Evolutionary conservation across 2,888 invertebrate genomes (phyloP).

Genomic region (Eilema caniola): DNA sequence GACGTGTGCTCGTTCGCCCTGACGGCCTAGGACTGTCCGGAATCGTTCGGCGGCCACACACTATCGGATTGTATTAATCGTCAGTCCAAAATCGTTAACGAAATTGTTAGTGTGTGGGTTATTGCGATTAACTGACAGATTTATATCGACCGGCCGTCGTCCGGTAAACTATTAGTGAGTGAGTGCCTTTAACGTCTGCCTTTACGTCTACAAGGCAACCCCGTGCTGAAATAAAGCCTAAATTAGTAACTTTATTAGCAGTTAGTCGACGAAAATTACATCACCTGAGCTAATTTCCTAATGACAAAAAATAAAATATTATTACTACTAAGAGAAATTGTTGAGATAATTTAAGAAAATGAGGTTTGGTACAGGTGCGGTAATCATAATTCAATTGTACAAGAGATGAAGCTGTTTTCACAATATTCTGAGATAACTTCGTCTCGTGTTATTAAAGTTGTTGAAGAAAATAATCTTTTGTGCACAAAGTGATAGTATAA

Average conservation of each 20-base stretch:
- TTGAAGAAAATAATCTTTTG: background rate
- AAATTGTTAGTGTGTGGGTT: no score
- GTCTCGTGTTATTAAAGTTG: background rate
- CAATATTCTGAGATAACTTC: background rate
- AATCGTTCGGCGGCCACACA: no score
- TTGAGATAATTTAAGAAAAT: conserved; percentile 15
- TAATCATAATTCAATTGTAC: conserved; percentile 18
- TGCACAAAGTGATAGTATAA: background rate
- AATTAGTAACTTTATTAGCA: conserved; percentile 5
- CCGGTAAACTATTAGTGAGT: no score
- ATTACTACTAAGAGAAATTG: background rate
- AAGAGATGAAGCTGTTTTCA: conserved; percentile 12
- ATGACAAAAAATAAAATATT: conserved; percentile 13
- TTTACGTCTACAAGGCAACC: background rate
- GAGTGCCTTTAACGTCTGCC: background rate
- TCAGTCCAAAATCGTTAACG: no score
- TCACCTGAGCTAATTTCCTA: conserved; percentile 8
- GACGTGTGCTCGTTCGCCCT: no score
- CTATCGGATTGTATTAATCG: no score
- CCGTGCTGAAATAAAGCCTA: background rate
- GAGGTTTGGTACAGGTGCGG: conserved; percentile 16
- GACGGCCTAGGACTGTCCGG: no score
- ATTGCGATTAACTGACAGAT: no score
- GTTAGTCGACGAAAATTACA: conserved; percentile 10
- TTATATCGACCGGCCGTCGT: no score